Conservation (phyloP, 2,797 vertebrate species). For the Adelosebastes latens region DNA sequence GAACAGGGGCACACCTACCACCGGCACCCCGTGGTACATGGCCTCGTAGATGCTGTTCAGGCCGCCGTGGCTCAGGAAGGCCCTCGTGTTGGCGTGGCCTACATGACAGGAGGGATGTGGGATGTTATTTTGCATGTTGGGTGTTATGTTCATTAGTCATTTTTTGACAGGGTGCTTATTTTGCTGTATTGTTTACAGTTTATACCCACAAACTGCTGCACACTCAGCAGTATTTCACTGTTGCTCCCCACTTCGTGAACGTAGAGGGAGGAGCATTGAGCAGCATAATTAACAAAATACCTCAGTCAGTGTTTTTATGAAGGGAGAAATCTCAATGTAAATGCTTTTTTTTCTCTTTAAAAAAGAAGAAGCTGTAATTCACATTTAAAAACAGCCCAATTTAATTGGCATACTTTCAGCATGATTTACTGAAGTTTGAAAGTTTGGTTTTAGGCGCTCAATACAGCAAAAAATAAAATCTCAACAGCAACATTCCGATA, state of each 20-base stretch:
- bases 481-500: not conserved
- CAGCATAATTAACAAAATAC: not conserved
- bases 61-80: conserved; percentile 96
- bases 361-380: not conserved
- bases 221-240: not conserved
- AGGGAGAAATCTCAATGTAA: not conserved
- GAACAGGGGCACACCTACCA: conserved; percentile 96
- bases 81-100: conserved; percentile 93
- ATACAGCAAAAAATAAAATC: not conserved
- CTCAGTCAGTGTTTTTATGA: not conserved
- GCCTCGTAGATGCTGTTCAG: conserved; percentile 99
- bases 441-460: not conserved
- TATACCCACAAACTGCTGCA: not conserved
- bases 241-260: not conserved
- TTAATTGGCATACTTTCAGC: not conserved
- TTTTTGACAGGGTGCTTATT: conserved; percentile 5
- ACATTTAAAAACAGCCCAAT: not conserved
- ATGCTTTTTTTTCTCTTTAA: not conserved
- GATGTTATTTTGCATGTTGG: not conserved
- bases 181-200: not conserved
- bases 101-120: conserved; percentile 4
- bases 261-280: not conserved
- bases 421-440: not conserved
- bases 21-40: conserved; percentile 97
- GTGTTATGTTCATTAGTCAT: not conserved